Base-by-base conservation (phyloP, 2,888 invertebrate species). In the Synanthedon vespiformis region DNA sequence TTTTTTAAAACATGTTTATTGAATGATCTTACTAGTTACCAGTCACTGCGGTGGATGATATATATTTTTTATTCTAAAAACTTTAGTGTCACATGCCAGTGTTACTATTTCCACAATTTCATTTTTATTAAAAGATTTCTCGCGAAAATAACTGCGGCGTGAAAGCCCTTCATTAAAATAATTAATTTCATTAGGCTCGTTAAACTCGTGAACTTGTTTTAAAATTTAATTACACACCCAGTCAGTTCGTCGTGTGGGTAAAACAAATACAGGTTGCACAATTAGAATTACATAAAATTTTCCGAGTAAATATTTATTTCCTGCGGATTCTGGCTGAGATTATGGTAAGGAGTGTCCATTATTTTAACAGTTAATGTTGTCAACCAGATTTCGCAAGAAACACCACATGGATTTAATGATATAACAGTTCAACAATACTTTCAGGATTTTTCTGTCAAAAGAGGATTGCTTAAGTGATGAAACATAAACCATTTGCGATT, bases 121-220 rank as follows among this genome's bases (percentile, higher is more conserved):
- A 34, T 34, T 34, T 34, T 34, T 44, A 44, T 44, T 44, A 13
- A 4, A 44, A 13, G 14, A 44, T 12, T 44, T 44, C 14, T 14
- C 13, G n/a, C 44, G 14, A 44, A 41, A 44, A 44, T 44, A 44
- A 14, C 44, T 13, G 13, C 14, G 44, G 44, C 44, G 44, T 44
- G n/a, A 64, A 62, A 65, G 63, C 70, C 70, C 67, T 74, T 77
- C 74, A 78, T 79, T 80, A 80, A 72, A 80, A 80, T 79, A 78
- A 80, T 80, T 77, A 70, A 80, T 78, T 80, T 75, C 72, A 78
- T 80, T 78, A 78, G 67, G 65, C 68, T 64, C 60, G 64, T 67
- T 68, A 67, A 69, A 75, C 81, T 80, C 77, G 78, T 74, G 64
- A 74, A 68, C 70, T 64, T 69, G 73, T 73, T 79, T 75, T 72